phyloP scores from a whole-genome alignment of 64 coral and sea anemone species.

The Actinia tenebrosa region DNA sequence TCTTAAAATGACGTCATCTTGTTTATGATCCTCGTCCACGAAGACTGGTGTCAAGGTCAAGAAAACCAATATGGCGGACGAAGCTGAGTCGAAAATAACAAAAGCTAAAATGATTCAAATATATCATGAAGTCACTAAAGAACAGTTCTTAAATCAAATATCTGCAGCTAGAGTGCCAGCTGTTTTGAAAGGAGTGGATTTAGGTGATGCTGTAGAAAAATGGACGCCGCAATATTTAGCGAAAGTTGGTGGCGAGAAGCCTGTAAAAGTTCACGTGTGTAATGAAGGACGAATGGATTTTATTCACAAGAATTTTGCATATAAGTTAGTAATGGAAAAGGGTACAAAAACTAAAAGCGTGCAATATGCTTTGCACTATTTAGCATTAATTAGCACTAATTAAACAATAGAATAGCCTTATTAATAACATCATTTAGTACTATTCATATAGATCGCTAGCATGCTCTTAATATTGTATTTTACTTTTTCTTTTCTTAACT shows the following conservation, averaged over 20 bases:
- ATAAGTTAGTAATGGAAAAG: constrained; percentile 39
- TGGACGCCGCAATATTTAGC: constrained; percentile 83
- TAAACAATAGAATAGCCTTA: no score
- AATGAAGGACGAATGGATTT: constrained; percentile 70
- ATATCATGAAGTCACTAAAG: constrained; percentile 40
- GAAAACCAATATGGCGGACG: constrained; percentile 33
- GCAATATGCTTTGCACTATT: no score
- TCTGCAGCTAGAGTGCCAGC: constrained; percentile 45
- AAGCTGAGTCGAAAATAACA: not conserved
- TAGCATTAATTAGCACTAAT: no score
- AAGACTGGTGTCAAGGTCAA: not conserved
- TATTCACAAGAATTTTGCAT: constrained; percentile 81
- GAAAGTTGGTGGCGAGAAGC: constrained; percentile 28
- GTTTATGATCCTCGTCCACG: not conserved
- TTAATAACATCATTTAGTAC: no score
- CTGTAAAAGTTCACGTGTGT: constrained; percentile 77
- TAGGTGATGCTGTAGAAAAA: constrained; percentile 56
- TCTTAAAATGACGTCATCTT: constrained; percentile 13
- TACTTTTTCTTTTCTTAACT: no score
- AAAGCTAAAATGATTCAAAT: not conserved
- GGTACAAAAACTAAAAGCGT: no score
- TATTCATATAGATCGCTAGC: no score
- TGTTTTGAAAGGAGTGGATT: constrained; percentile 52
- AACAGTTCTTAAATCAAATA: constrained; percentile 35
- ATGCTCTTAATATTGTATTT: no score